Evolutionary conservation across 2,888 invertebrate species (phyloP).

Genomic region (Thera obeliscata): DNA sequence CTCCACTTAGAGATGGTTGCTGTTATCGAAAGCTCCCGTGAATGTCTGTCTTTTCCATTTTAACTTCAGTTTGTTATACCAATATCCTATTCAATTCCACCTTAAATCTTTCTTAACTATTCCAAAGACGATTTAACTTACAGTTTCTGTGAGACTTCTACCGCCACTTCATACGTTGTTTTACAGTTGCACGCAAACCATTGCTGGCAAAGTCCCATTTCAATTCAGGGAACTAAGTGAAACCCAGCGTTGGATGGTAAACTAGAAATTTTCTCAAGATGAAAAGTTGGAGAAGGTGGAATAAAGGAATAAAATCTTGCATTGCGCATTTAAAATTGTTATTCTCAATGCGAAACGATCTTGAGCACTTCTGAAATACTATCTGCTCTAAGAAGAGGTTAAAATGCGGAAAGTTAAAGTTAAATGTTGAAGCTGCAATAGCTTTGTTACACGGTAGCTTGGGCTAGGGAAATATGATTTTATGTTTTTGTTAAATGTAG

Average conservation of each 20-base stretch:
- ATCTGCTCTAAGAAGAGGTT: slow-evolving; percentile 33
- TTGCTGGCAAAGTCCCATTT: slow-evolving; percentile 32
- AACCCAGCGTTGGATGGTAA: slow-evolving; percentile 34
- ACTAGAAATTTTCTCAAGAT: slow-evolving; percentile 21
- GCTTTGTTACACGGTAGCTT: slow-evolving; percentile 25
- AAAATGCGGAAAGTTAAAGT: slow-evolving; percentile 44
- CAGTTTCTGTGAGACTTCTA: neutral
- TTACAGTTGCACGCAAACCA: slow-evolving; percentile 20
- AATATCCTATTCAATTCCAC: neutral
- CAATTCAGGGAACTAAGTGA: neutral
- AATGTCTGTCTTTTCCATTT: neutral
- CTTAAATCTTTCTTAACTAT: neutral
- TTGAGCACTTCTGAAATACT: slow-evolving; percentile 37
- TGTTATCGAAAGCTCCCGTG: too few relatives aligned
- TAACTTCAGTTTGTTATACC: neutral
- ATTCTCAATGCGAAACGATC: slow-evolving; percentile 44
- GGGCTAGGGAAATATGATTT: neutral
- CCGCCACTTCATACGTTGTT: neutral
- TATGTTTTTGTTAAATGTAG: neutral
- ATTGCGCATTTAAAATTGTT: slow-evolving; percentile 52
- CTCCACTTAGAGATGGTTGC: too few relatives aligned
- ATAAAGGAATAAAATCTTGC: slow-evolving; percentile 27
- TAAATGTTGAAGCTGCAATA: slow-evolving; percentile 29
- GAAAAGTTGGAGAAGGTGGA: slow-evolving; percentile 8
- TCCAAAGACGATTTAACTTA: neutral